phyloP scores from a whole-genome alignment of 2,113 vertebrate species.

The Strigops habroptila region DNA sequence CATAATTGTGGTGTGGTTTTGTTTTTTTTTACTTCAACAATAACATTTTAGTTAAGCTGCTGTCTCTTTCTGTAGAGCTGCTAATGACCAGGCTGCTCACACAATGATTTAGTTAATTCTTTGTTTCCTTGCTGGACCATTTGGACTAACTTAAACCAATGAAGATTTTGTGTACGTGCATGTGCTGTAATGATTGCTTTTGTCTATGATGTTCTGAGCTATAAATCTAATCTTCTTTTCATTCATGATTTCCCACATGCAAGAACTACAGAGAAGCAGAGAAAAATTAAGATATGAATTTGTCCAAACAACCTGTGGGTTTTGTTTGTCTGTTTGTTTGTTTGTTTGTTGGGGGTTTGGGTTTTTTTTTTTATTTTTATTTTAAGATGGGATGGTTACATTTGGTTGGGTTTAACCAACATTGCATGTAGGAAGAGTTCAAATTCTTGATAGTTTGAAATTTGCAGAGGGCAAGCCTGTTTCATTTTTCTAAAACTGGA shows the following conservation, averaged over 20 bases:
- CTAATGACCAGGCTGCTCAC: slow-evolving; percentile 66
- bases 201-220: slow-evolving; percentile 42
- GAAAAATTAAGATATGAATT: not conserved
- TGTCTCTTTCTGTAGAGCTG: slow-evolving; percentile 49
- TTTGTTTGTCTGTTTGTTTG: not conserved
- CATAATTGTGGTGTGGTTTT: slow-evolving; percentile 53
- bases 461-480: not conserved
- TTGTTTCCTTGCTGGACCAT: slow-evolving; percentile 60
- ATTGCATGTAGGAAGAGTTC: not conserved
- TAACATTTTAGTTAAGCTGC: slow-evolving; percentile 69
- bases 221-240: slow-evolving; percentile 41
- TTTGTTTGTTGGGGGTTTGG: not conserved
- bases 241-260: slow-evolving; percentile 54
- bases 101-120: slow-evolving; percentile 54
- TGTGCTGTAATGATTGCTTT: slow-evolving; percentile 66
- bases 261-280: not conserved
- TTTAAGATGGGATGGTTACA: not conserved
- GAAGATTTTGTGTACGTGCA: not conserved
- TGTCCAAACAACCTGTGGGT: not conserved
- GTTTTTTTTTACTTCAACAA: slow-evolving; percentile 57
- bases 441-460: not conserved
- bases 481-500: not conserved
- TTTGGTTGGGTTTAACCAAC: not conserved
- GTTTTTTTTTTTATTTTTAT: not conserved
- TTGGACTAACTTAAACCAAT: slow-evolving; percentile 64